phyloP scores from a whole-genome alignment of 37 sponge, comb jelly and placozoan species.

The Dysidea cf. avara region DNA sequence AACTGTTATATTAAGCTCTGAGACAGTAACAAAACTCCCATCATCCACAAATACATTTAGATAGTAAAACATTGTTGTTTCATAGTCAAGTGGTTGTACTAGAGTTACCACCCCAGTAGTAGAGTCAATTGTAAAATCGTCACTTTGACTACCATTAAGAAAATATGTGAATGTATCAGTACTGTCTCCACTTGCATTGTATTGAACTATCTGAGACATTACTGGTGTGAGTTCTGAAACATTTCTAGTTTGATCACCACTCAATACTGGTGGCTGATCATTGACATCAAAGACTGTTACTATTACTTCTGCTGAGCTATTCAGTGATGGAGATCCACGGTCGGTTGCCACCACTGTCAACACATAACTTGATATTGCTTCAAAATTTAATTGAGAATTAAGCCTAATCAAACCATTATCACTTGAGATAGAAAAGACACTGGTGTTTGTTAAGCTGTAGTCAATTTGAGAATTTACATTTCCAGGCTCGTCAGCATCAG shows the following conservation, averaged over 20 bases:
- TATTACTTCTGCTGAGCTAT: slow-evolving; percentile 25
- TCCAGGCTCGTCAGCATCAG: slow-evolving; percentile 47
- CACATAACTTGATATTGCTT: slow-evolving; percentile 20
- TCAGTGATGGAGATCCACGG: slow-evolving; percentile 23
- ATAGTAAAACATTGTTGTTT: slow-evolving; percentile 19
- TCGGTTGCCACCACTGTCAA: slow-evolving; percentile 47
- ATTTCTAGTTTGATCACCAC: slow-evolving; percentile 12
- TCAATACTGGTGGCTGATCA: slow-evolving; percentile 49
- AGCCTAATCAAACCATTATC: slow-evolving; percentile 13
- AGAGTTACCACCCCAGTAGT: slow-evolving; percentile 36
- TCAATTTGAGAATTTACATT: slow-evolving; percentile 40
- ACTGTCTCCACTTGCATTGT: slow-evolving; percentile 22
- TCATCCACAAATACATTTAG: slow-evolving; percentile 55
- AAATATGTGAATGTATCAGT: slow-evolving; percentile 30
- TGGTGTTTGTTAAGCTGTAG: slow-evolving; percentile 26
- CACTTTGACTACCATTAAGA: slow-evolving; percentile 20
- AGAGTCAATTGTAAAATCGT: slow-evolving; percentile 31
- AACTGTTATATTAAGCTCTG: slow-evolving; percentile 45
- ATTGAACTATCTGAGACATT: slow-evolving; percentile 13
- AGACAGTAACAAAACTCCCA: slow-evolving; percentile 11
- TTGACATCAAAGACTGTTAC: slow-evolving; percentile 56
- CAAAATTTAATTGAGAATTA: slow-evolving; percentile 39
- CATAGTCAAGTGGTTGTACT: slow-evolving; percentile 34
- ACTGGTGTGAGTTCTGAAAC: slow-evolving; percentile 38
- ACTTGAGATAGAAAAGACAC: not conserved